A percentile compares a stretch with the other conserved stretches of the same genome.
phyloP scores from a whole-genome alignment of 2,113 vertebrate genomes.

The Nothocercus julius region DNA sequence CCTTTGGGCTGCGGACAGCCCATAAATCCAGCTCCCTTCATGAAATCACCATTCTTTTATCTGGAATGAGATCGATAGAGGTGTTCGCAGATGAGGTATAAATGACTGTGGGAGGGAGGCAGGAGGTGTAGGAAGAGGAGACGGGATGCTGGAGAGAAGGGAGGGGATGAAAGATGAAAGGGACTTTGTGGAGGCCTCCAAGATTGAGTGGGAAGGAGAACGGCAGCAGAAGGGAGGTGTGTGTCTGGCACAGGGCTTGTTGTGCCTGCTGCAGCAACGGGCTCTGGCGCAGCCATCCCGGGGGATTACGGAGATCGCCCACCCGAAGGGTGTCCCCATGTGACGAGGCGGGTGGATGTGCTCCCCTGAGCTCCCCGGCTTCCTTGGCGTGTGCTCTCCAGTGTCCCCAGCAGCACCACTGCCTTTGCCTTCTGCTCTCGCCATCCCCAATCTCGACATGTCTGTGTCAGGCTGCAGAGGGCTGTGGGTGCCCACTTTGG shows the following conservation, averaged over 20 bases:
- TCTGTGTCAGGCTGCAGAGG: rapidly evolving
- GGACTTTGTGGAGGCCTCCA: background rate
- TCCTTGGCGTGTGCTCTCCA: background rate
- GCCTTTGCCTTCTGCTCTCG: background rate
- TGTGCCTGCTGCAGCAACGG: rapidly evolving
- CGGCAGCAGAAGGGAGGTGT: background rate
- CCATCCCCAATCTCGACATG: rapidly evolving
- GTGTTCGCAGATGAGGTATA: background rate
- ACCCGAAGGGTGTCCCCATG: rapidly evolving
- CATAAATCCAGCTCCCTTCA: constrained; percentile 11
- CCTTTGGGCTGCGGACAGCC: constrained; percentile 14
- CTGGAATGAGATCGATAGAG: background rate
- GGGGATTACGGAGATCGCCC: rapidly evolving
- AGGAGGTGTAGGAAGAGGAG: background rate
- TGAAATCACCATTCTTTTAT: background rate
- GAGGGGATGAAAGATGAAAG: background rate
- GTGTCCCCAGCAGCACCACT: no score
- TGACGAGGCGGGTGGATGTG: background rate
- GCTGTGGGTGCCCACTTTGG: background rate
- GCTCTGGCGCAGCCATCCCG: rapidly evolving
- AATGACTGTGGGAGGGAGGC: background rate
- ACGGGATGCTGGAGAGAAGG: background rate
- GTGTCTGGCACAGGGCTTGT: background rate
- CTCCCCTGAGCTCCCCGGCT: background rate
- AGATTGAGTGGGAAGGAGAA: background rate